These are phyloP conservation scores for Xiphophorus hellerii DNA, from an alignment of 2,113 vertebrate genomes.

Conservation along the genomic window DNA sequence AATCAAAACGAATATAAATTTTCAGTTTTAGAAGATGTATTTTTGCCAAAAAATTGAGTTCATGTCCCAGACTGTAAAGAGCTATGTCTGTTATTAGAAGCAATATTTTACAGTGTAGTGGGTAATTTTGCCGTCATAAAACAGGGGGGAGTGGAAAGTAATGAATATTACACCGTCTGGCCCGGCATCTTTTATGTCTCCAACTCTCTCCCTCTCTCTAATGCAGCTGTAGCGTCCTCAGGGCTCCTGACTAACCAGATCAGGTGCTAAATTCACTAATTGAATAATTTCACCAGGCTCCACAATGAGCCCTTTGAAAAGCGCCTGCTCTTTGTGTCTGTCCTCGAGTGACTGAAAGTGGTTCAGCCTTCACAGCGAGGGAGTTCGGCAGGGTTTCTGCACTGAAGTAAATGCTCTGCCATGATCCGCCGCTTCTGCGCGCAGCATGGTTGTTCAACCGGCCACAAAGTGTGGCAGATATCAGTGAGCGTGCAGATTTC, in stretches of 20 bases:
- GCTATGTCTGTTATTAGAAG: slow-evolving; percentile 39
- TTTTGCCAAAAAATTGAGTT: slow-evolving; percentile 17
- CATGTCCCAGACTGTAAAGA: slow-evolving; percentile 39
- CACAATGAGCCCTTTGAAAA: slow-evolving; percentile 73
- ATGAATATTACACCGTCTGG: slow-evolving; percentile 74
- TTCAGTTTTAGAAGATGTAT: neutral
- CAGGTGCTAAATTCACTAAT: slow-evolving; percentile 81
- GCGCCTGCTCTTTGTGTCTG: slow-evolving; percentile 72
- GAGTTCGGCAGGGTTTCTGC: slow-evolving; percentile 42
- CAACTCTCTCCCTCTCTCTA: slow-evolving; percentile 44
- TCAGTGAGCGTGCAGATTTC: slow-evolving; percentile 37
- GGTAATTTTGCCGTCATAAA: slow-evolving; percentile 70
- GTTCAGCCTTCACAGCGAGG: slow-evolving; percentile 50
- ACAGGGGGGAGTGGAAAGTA: slow-evolving; percentile 62
- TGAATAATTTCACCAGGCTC: slow-evolving; percentile 79
- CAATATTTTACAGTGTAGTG: slow-evolving; percentile 68
- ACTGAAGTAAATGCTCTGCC: slow-evolving; percentile 35
- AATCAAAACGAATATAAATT: neutral
- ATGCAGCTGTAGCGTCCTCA: slow-evolving; percentile 75
- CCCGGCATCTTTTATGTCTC: slow-evolving; percentile 50
- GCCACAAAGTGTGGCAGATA: slow-evolving; percentile 41
- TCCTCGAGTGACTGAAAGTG: slow-evolving; percentile 70
- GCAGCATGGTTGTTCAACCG: slow-evolving; percentile 38
- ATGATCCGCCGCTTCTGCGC: slow-evolving; percentile 40
- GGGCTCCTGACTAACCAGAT: slow-evolving; percentile 76